Base-by-base conservation (phyloP, 1,140 invertebrate species). In the Macrobrachium rosenbergii region DNA sequence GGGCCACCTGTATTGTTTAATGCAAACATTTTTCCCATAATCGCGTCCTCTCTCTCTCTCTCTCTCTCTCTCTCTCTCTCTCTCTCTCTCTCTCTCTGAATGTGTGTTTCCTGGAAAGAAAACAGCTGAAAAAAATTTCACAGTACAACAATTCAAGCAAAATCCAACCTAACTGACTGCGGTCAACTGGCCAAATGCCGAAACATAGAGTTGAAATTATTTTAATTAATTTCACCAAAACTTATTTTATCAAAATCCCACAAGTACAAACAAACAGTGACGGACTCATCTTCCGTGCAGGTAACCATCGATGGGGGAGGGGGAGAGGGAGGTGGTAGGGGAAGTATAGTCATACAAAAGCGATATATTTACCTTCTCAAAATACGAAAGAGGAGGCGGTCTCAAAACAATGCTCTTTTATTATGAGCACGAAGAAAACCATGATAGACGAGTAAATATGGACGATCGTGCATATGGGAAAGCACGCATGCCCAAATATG, bases 1-100 rank as follows among this genome's bases (percentile, higher is more conserved):
- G 28, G 28, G 28, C 28, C 28, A 37, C 28, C 28, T 37, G 28
- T 37, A 37, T 37, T 37, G 28, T 37, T 37, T 37, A 37, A 37
- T 37, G 28, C 28, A 37, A 37, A 37, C 3, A 3, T 37, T 37
- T 37, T 37, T 37, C 3, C 28, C 28, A 37, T 37, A 37, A 37
- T 37, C 2, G 12, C 52, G 12, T n/a, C 8, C 17, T 28, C 67
- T 28, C 17, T 72, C 21, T 28, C 45, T 78, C 76, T 78, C 76
- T 43, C 45, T 78, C 76, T 78, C n/a, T 78, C 45, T 59, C 45
- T 43, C 76, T 59, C 52, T 79, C 77, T 60, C 52, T 60, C 52
- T 79, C 77, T n/a, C 77, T 60, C 52, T 60, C 45, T 58, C 76
- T 78, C 45, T 58, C 5, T 78, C 12, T 78, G 43, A 58, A 17